Conservation (phyloP, 2,797 vertebrate genomes). For the Phaenicophaeus curvirostris region DNA sequence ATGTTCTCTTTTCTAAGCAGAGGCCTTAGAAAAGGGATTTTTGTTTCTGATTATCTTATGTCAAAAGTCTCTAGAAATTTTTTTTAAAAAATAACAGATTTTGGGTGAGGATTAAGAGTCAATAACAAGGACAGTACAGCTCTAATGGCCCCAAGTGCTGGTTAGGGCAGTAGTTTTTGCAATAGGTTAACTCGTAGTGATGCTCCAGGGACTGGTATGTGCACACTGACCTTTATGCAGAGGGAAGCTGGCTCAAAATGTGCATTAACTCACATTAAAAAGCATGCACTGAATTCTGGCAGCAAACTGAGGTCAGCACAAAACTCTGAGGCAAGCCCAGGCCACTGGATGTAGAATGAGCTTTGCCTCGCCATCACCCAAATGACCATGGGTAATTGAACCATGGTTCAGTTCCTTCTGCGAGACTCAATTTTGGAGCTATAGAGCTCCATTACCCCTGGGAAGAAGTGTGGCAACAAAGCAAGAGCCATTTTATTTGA, state of each 20-base stretch:
- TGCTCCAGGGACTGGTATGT: background rate
- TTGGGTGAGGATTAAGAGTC: background rate
- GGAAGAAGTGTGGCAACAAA: background rate
- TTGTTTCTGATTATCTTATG: background rate
- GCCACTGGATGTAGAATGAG: too few relatives aligned
- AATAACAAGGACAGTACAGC: background rate
- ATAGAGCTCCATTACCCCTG: background rate
- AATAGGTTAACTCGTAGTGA: background rate
- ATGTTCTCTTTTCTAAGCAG: background rate
- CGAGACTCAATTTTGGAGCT: background rate
- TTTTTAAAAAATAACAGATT: background rate
- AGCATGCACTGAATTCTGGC: background rate
- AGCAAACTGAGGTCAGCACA: background rate
- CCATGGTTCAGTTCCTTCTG: background rate
- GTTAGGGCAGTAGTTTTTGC: background rate
- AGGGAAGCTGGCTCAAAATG: accelerated
- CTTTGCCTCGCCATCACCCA: background rate
- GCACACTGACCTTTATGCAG: background rate
- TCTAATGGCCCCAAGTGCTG: background rate
- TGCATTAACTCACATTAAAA: background rate
- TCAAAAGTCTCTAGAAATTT: background rate
- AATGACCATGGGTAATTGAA: background rate
- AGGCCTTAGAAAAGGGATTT: background rate
- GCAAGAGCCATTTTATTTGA: background rate
- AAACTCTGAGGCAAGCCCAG: background rate